Conservation (phyloP, 2,797 vertebrate genomes). For the Rhinogobio ventralis region DNA sequence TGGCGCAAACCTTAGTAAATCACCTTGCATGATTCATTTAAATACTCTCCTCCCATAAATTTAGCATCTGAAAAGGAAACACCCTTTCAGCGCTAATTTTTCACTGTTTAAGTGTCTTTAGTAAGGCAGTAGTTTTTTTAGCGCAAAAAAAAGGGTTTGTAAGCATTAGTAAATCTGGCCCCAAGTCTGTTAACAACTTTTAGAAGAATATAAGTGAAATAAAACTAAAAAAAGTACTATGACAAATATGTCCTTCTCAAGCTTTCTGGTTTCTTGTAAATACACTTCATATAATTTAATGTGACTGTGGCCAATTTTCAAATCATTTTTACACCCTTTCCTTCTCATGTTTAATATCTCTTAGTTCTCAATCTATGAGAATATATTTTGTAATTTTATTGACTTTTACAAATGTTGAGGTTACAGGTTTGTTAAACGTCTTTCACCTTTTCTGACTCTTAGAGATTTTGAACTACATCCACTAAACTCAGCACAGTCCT, state of each 20-base stretch:
- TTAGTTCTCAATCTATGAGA: not conserved
- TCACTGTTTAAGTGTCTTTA: too few species aligned
- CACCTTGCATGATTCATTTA: too few species aligned
- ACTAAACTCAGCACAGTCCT: not conserved
- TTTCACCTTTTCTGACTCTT: not conserved
- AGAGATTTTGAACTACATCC: not conserved
- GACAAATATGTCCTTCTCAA: not conserved
- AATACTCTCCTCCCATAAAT: too few species aligned
- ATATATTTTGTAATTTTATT: not conserved
- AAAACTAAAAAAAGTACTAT: not conserved
- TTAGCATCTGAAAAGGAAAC: too few species aligned
- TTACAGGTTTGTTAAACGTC: not conserved
- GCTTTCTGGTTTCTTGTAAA: not conserved
- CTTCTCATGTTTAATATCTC: not conserved
- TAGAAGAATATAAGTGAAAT: not conserved
- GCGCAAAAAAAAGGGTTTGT: too few species aligned
- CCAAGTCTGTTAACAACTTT: not conserved
- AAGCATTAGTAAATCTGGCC: too few species aligned
- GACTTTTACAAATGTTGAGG: not conserved
- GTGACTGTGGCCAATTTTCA: not conserved
- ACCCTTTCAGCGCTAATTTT: too few species aligned
- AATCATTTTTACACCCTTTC: not conserved
- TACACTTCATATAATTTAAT: not conserved
- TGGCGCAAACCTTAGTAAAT: too few species aligned
- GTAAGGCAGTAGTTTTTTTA: too few species aligned